Evolutionary conservation across 2,113 vertebrate genomes (phyloP), one percentile per base, ranked within the genome.

Genomic region (Trogon melanurus): DNA sequence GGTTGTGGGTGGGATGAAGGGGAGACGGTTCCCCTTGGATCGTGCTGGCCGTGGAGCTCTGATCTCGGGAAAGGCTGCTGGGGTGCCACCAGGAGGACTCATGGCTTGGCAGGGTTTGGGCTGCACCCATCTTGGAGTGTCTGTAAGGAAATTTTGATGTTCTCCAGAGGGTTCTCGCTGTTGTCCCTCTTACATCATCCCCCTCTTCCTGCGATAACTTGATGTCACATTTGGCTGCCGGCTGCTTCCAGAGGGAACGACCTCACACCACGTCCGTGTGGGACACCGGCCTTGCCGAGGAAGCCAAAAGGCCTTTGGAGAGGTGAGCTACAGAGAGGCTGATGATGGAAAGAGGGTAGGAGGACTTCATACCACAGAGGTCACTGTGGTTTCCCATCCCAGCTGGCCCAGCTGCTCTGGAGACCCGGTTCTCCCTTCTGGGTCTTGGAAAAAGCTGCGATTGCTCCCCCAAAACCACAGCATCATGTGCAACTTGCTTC

Each of bases 71-170:
- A 47, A 18, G 2, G 1, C 54, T 41, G 48, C 67, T 53, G 1
- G 1, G n/a, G 19, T 81, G 26, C 41, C 51, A 4, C 15, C 20
- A 34, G 58, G 27, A 65, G 11, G 78, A 71, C 4, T 5, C 1
- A 1, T 9, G 11, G 8, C 10, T 30, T 3, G 0, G 21, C 6
- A 18, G 67, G 45, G 21, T 25, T 34, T 4, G 54, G 38, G 56
- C 47, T 88, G 25, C 5, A 2, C 18, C 32, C 1, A 0, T 9
- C 13, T 1, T 17, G n/a, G 30, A 41, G 41, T 13, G 13, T 32
- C 48, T 11, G 0, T 18, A 16, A 8, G 58, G 64, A 78, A 79
- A 38, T 41, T 26, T 18, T 53, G 30, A 11, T 29, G 4, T 36
- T 70, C 16, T 56, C 29, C 17, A 10, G 45, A 73, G 19, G 16